A percentile compares a stretch with the other conserved stretches of the same genome.
phyloP scores from a whole-genome alignment of 2,888 invertebrate species.

The Fragum fragum region DNA sequence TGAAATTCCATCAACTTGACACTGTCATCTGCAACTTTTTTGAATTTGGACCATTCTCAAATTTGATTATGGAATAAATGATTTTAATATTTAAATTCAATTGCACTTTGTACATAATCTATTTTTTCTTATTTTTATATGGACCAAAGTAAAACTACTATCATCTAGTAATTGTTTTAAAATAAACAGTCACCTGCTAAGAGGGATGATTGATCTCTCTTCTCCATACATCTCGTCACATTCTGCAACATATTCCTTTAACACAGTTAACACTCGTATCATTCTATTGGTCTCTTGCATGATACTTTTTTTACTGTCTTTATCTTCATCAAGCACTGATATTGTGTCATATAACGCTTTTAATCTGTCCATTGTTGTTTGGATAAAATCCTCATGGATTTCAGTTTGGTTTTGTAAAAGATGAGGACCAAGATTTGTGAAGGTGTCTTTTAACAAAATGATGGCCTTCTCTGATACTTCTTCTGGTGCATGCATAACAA shows the following conservation, averaged over 20 bases:
- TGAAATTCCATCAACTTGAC: too few species aligned
- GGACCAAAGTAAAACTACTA: too few species aligned
- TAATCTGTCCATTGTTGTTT: conserved; percentile 96
- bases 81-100: too few species aligned
- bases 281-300: conserved; percentile 93
- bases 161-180: too few species aligned
- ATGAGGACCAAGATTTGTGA: conserved; percentile 96
- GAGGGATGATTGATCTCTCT: conserved; percentile 95
- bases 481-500: conserved; percentile 95
- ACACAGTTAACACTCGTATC: conserved; percentile 95
- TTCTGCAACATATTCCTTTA: conserved; percentile 97
- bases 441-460: conserved; percentile 96
- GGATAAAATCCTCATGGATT: conserved; percentile 97
- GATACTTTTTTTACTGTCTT: conserved; percentile 88
- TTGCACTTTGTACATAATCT: too few species aligned
- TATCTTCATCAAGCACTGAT: conserved; percentile 86
- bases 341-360: conserved; percentile 92
- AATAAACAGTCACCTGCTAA: conserved; percentile 90
- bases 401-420: conserved; percentile 92
- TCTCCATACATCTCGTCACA: conserved; percentile 93
- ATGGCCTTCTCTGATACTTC: conserved; percentile 97
- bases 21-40: too few species aligned
- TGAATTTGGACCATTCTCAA: too few species aligned
- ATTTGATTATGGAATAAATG: too few species aligned
- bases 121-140: too few species aligned